Evolutionary conservation across 53 echinoderm and acorn worm species (phyloP), one percentile per base, ranked within the genome.

Genomic region (Luidia sarsii): DNA sequence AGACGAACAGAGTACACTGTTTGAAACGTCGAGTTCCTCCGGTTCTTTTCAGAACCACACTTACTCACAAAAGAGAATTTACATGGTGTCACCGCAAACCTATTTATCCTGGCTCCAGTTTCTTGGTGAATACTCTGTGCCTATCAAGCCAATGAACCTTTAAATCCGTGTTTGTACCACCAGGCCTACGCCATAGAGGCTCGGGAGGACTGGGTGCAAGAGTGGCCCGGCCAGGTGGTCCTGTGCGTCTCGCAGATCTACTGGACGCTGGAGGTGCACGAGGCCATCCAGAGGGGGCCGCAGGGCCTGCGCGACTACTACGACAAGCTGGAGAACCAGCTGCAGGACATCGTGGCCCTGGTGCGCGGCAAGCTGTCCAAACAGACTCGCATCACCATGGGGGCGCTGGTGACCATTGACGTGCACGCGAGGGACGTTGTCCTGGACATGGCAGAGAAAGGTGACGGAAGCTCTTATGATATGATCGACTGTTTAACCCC

Each of bases 181-280:
- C 61, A 95, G 94, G 99, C 99, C 2, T 99, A 99, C 82, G 99
- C 94, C 38, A 85, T 99, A 22, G 99, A 99, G 61, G 94, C 94
- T 29, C 68, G 99, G 32, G 85, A 79, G 25, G 81, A 91, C 67
- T 99, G 99, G 99, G 99, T 99, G 5, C 99, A 94, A 54, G 94
- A 99, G 71, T 99, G 99, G 99, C 99, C 99, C 10, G 99, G 99
- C 52, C 99, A 99, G 63, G 99, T 99, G 13, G 99, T 99, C 46
- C 82, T 99, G 36, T 99, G 99, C 53, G 94, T 94, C 64, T 99
- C 99, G 9, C 99, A 99, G 75, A 89, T 99, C 71, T 99, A 91
- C 91, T 99, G 99, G 99, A 99, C 99, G 1, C 48, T 74, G 4
- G 99, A 99, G 83, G 99, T 99, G 4, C 99, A 99, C 32, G 99